Conservation (phyloP, 1,140 invertebrate species). For the Diorhabda sublineata region DNA sequence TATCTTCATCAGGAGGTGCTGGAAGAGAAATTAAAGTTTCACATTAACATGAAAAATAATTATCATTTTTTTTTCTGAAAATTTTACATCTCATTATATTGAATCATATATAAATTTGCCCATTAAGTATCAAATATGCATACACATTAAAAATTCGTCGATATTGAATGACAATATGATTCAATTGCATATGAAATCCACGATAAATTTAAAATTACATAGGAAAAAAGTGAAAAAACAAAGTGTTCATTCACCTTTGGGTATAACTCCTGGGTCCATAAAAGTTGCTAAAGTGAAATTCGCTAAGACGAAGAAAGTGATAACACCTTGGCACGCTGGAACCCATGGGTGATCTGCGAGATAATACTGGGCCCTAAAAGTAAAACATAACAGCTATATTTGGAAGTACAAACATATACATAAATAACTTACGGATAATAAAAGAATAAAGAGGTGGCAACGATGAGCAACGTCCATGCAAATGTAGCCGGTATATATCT, state of each 20-base stretch:
- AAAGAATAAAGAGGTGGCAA: constrained; percentile 90
- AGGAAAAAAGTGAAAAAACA: background rate
- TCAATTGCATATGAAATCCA: too few relatives aligned
- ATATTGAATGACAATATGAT: too few relatives aligned
- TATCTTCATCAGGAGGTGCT: constrained; percentile 94
- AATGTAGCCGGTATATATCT: constrained; percentile 93
- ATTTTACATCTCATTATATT: too few relatives aligned
- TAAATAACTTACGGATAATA: constrained; percentile 86
- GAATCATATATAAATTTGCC: too few relatives aligned
- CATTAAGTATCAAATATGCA: too few relatives aligned
- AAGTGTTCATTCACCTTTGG: constrained; percentile 72
- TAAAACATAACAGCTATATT: constrained; percentile 31
- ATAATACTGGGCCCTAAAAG: constrained; percentile 81
- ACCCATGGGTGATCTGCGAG: constrained; percentile 79
- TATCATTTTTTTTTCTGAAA: too few relatives aligned
- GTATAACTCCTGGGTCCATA: constrained; percentile 99
- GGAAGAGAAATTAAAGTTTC: constrained; percentile 22
- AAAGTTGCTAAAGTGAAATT: constrained; percentile 98
- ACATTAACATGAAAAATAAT: too few relatives aligned
- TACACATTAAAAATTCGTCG: too few relatives aligned
- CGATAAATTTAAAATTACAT: too few relatives aligned
- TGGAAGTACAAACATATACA: constrained; percentile 30
- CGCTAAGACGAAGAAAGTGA: constrained; percentile 94
- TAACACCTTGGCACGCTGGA: constrained; percentile 86
- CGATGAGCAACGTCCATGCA: constrained; percentile 89